Percentiles rank a stretch among this genome's conserved stretches.
phyloP scores from a whole-genome alignment of 2,888 invertebrate genomes.

The Conchocele bisecta region DNA sequence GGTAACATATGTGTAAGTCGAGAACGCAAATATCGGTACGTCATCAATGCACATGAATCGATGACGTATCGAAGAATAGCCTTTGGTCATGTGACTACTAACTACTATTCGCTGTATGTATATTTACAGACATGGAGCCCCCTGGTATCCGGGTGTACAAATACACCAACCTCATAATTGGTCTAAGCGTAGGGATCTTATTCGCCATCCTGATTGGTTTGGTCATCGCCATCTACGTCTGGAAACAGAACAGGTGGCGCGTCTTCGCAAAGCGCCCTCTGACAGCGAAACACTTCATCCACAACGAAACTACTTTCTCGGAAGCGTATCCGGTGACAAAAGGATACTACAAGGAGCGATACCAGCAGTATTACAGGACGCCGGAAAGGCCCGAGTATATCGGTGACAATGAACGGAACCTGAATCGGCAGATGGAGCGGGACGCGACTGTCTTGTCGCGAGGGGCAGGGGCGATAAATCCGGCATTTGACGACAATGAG shows the following conservation, averaged over 20 bases:
- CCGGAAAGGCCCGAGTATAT: background rate
- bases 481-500: background rate
- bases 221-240: slow-evolving; percentile 45
- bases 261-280: slow-evolving; percentile 54
- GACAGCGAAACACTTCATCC: slow-evolving; percentile 47
- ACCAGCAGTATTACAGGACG: background rate
- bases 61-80: too few relatives aligned
- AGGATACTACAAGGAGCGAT: slow-evolving; percentile 58
- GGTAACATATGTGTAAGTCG: too few relatives aligned
- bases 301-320: slow-evolving; percentile 29
- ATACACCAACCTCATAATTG: slow-evolving; percentile 57
- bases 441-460: background rate
- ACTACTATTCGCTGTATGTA: too few relatives aligned
- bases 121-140: slow-evolving; percentile 1
- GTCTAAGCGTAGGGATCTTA: slow-evolving; percentile 51
- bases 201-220: slow-evolving; percentile 26
- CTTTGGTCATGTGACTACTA: too few relatives aligned
- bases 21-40: too few relatives aligned
- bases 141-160: slow-evolving; percentile 16
- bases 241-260: slow-evolving; percentile 60
- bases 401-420: background rate
- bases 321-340: slow-evolving; percentile 60
- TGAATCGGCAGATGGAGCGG: background rate
- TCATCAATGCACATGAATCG: too few relatives aligned
- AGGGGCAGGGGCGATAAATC: background rate